Percentiles rank a stretch among this genome's conserved stretches.
Conservation (phyloP, 2,888 invertebrate genomes). For the Pristionchus entomophagus region DNA sequence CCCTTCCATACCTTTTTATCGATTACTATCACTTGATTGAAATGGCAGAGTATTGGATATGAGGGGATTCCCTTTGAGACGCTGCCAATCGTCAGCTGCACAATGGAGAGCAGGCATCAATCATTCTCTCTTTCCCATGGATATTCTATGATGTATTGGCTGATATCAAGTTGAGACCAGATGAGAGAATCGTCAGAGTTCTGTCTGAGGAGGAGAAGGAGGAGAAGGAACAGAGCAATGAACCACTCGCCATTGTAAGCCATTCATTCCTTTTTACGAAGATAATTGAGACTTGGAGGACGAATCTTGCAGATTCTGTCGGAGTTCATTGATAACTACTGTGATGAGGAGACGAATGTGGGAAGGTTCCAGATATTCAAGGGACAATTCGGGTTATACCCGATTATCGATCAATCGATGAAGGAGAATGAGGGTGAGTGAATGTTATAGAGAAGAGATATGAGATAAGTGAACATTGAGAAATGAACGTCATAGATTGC, state of each 20-base stretch:
- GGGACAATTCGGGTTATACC: not conserved
- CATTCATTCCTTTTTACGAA: not conserved
- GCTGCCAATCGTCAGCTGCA: not conserved
- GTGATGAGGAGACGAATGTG: not conserved
- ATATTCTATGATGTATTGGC: not conserved
- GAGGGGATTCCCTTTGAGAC: not conserved
- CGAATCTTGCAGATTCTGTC: not conserved
- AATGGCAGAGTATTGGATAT: not conserved
- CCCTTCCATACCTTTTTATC: not conserved
- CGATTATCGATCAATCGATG: not conserved
- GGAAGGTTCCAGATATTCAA: not conserved
- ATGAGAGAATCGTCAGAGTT: not conserved
- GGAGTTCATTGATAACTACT: not conserved
- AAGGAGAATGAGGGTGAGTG: not conserved
- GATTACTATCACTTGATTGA: not conserved
- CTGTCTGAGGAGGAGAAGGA: not conserved
- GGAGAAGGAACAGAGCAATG: not conserved
- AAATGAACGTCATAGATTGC: too few species aligned
- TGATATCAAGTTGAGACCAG: not conserved
- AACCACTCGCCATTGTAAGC: not conserved
- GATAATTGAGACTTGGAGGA: not conserved
- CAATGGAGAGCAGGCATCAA: not conserved
- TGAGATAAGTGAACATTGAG: too few species aligned
- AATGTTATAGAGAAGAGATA: too few species aligned
- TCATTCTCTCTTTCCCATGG: slow-evolving; percentile 4